Evolutionary conservation across 2,113 vertebrate genomes (phyloP).

Genomic region (Xiphophorus couchianus): DNA sequence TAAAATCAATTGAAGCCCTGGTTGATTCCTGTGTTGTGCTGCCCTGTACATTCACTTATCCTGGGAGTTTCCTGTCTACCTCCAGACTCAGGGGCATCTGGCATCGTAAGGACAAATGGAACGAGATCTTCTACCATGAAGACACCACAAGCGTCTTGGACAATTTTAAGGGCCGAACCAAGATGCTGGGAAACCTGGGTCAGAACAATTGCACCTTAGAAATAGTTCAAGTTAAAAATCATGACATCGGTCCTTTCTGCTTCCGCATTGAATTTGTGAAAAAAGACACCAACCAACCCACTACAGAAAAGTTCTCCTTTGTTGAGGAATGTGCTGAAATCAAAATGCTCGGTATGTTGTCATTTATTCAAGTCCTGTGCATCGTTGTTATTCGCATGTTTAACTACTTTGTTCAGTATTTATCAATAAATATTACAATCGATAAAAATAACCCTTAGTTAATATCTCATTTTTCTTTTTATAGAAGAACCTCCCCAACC

Average conservation of each 20-base stretch:
- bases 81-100: conserved; percentile 60
- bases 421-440: too few relatives aligned
- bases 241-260: conserved; percentile 71
- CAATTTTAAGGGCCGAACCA: conserved; percentile 48
- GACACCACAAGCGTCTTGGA: background rate
- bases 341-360: conserved; percentile 42
- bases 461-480: background rate
- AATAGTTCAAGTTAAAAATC: conserved; percentile 35
- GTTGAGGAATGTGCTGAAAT: conserved; percentile 33
- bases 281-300: accelerated
- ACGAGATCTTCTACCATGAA: background rate
- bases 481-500: conserved; percentile 35
- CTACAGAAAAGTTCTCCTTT: conserved; percentile 54
- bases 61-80: background rate
- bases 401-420: too few relatives aligned
- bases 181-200: conserved; percentile 50
- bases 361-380: too few relatives aligned
- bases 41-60: conserved; percentile 66
- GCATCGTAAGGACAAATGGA: accelerated
- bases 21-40: conserved; percentile 70
- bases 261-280: conserved; percentile 53
- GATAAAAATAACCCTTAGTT: background rate
- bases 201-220: conserved; percentile 68
- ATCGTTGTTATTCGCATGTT: too few relatives aligned
- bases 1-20: background rate